Percentiles rank a stretch among this genome's conserved stretches.
phyloP scores from a whole-genome alignment of 2,797 vertebrate genomes.

The Chelonia mydas region DNA sequence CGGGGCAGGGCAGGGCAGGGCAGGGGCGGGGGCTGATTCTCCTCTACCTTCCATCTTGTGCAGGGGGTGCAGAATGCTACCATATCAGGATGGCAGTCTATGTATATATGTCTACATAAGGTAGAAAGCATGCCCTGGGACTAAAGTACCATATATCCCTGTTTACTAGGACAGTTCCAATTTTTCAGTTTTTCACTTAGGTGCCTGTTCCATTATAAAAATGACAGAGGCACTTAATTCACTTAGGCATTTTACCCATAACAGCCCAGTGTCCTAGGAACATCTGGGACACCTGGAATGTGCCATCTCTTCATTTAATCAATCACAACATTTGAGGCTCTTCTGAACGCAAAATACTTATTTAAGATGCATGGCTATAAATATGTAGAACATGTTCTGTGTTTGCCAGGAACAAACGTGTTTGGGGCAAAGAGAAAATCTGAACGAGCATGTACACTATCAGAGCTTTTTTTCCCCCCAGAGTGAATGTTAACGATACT shows the following conservation, averaged over 20 bases:
- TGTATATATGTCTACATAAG: accelerated
- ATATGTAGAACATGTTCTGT: not conserved
- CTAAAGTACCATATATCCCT: not conserved
- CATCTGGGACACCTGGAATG: not conserved
- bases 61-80: not conserved
- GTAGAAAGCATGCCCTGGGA: not conserved
- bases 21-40: not conserved
- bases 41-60: not conserved
- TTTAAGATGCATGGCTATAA: not conserved
- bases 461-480: not conserved
- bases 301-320: not conserved
- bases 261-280: not conserved
- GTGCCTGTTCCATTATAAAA: not conserved
- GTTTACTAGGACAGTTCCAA: not conserved
- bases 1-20: not conserved
- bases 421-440: not conserved
- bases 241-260: not conserved
- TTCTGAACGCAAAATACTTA: not conserved
- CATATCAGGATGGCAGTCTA: not conserved
- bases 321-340: not conserved
- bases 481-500: not conserved
- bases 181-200: not conserved
- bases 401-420: no score
- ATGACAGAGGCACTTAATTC: not conserved
- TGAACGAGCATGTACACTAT: not conserved